Conservation (phyloP, 2,113 vertebrate species). For the pig (Sus scrofa) region T2T-Sscrofa CM000818.6:34655001-34655500, state of each 20-base stretch:
- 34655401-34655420: background rate
- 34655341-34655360: background rate
- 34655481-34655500: background rate
- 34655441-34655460: slow-evolving; percentile 42
- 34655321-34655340: background rate
- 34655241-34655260: background rate
- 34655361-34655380: slow-evolving; percentile 39
- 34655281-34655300: background rate
- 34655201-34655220: background rate
- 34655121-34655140: background rate
- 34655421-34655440: slow-evolving; percentile 35
- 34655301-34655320: slow-evolving; percentile 24
- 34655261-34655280: background rate
- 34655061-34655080: background rate
- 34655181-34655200: slow-evolving; percentile 15
- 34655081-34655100: background rate
- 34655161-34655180: background rate
- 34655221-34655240: background rate
- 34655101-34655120: background rate
- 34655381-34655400: background rate
- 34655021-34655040: background rate
- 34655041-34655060: background rate
- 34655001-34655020: background rate
- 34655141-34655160: background rate
- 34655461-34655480: slow-evolving; percentile 32